Evolutionary conservation across 2,113 vertebrate species (phyloP).

Genomic region (Lamprotornis superbus): DNA sequence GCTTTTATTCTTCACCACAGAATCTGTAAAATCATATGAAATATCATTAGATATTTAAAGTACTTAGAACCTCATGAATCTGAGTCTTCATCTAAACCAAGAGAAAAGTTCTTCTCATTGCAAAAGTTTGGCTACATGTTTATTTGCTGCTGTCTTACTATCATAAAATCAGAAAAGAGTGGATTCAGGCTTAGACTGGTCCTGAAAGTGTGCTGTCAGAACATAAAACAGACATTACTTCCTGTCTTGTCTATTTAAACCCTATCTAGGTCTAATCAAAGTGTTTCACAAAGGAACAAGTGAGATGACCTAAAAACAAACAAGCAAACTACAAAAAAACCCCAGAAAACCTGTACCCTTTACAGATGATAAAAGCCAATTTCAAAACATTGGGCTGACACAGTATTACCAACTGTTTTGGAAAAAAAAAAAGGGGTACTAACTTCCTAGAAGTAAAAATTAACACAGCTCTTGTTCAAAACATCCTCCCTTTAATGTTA

Average conservation of each 20-base stretch:
- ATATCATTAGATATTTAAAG: not conserved
- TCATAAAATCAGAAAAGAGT: not conserved
- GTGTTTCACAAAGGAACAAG: not conserved
- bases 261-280: not conserved
- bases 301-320: not conserved
- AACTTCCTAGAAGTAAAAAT: not conserved
- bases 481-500: not conserved
- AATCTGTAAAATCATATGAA: not conserved
- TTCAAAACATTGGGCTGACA: not conserved
- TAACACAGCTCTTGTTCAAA: not conserved
- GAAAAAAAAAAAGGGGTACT: not conserved
- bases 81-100: not conserved
- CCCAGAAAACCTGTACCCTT: not conserved
- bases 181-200: not conserved
- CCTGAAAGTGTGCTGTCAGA: not conserved
- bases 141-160: not conserved
- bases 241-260: not conserved
- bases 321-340: not conserved
- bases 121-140: not conserved
- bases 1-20: not conserved
- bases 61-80: not conserved
- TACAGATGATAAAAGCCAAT: not conserved
- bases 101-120: not conserved
- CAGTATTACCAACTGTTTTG: not conserved
- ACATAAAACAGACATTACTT: not conserved